Conservation (phyloP, 2,888 invertebrate genomes). For the Ormyrus labotus region DNA sequence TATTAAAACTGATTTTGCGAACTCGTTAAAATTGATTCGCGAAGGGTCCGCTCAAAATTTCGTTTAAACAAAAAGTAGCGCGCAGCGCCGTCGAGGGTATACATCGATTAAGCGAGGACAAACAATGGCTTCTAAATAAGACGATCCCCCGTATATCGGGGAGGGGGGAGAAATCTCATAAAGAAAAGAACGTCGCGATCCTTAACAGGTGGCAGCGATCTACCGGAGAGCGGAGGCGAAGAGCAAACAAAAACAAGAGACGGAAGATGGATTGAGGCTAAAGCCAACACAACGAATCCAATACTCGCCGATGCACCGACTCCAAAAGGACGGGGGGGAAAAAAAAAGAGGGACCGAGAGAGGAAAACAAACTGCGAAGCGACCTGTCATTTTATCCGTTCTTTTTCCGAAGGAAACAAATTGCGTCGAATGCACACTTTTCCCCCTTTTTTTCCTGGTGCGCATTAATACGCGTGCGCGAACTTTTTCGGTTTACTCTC, state of each 20-base stretch:
- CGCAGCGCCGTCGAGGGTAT: too few relatives aligned
- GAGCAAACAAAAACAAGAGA: slow-evolving; percentile 49
- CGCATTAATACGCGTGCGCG: too few relatives aligned
- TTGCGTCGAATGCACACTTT: background rate
- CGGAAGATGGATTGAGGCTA: slow-evolving; percentile 45
- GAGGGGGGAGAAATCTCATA: background rate
- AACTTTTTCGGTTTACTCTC: too few relatives aligned
- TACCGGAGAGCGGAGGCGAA: background rate
- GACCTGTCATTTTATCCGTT: slow-evolving; percentile 40
- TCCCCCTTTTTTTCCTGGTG: too few relatives aligned
- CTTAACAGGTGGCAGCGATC: slow-evolving; percentile 55
- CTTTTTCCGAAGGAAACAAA: slow-evolving; percentile 8
- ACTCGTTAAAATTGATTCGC: too few relatives aligned
- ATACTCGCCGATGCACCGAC: slow-evolving; percentile 26
- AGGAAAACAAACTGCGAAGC: slow-evolving; percentile 37
- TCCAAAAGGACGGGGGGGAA: background rate
- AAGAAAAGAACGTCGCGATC: slow-evolving; percentile 22
- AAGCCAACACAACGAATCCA: slow-evolving; percentile 46
- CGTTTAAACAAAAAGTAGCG: too few relatives aligned
- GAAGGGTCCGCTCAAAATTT: too few relatives aligned
- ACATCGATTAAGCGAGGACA: too few relatives aligned
- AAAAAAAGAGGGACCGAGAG: background rate
- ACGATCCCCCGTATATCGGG: background rate
- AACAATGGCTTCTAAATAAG: too few relatives aligned
- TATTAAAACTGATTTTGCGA: too few relatives aligned